Evolutionary conservation across 2,113 vertebrate species (phyloP).

Genomic region (Poeciliopsis occidentalis): DNA sequence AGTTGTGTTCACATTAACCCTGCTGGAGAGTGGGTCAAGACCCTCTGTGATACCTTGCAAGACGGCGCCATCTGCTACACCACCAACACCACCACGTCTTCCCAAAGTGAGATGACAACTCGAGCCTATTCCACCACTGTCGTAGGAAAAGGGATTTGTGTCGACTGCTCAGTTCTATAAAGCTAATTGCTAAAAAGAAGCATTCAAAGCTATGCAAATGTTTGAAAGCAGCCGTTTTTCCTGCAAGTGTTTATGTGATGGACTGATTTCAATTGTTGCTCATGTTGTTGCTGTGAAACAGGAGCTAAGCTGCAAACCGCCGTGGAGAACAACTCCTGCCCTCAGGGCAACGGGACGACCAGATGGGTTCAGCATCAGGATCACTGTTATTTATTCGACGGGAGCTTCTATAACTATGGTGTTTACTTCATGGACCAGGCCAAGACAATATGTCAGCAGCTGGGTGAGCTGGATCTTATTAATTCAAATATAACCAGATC

Average conservation of each 20-base stretch:
- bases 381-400: conserved; percentile 87
- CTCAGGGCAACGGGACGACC: conserved; percentile 57
- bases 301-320: conserved; percentile 37
- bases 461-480: conserved; percentile 79
- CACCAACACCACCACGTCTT: conserved; percentile 45
- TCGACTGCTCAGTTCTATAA: background rate
- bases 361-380: conserved; percentile 86
- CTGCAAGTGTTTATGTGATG: too few species aligned
- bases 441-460: conserved; percentile 79
- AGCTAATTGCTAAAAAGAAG: background rate
- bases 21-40: conserved; percentile 83
- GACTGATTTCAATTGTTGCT: background rate
- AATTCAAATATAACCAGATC: background rate
- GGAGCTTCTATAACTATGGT: conserved; percentile 85
- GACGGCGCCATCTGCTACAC: conserved; percentile 93
- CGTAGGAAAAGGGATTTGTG: background rate
- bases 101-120: conserved; percentile 64
- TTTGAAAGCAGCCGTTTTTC: too few species aligned
- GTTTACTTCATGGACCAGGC: conserved; percentile 82
- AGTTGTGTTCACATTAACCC: conserved; percentile 85
- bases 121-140: background rate
- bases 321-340: conserved; percentile 76
- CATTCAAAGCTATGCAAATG: too few species aligned
- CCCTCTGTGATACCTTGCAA: conserved; percentile 74
- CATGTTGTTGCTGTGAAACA: conserved; percentile 25